These are phyloP conservation scores for Caenorhabditis sp. DNA, from an alignment of 2,888 invertebrate species.

Conservation along the genomic window DNA sequence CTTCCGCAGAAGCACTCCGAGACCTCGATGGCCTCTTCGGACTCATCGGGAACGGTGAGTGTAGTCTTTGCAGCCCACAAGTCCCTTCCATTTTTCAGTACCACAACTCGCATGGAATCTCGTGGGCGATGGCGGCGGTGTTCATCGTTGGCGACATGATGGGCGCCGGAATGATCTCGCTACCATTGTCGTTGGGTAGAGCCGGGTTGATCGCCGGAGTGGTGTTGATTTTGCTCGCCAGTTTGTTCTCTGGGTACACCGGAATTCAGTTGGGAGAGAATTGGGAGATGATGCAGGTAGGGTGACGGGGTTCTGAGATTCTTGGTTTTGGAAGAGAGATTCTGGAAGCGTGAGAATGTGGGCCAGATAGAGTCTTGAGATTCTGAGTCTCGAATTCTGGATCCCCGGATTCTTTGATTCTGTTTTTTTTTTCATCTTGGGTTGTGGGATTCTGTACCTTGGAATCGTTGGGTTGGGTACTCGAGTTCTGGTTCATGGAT, in stretches of 20 bases:
- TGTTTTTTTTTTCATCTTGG: no score
- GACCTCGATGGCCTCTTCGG: constrained; percentile 32
- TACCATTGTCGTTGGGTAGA: constrained; percentile 69
- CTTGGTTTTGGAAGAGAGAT: no score
- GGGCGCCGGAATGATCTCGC: constrained; percentile 75
- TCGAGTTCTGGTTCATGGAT: no score
- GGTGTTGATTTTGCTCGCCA: constrained; percentile 53
- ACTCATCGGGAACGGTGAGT: constrained; percentile 38
- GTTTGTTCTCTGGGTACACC: constrained; percentile 72
- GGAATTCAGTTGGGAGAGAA: constrained; percentile 73
- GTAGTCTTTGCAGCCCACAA: no score
- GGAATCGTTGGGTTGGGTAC: no score
- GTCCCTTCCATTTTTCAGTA: constrained; percentile 19
- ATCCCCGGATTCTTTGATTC: no score
- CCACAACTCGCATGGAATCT: constrained; percentile 66
- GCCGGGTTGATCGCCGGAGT: constrained; percentile 64
- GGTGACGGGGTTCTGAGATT: no score
- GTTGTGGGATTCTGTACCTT: no score
- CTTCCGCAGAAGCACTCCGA: constrained; percentile 40
- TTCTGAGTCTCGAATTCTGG: no score
- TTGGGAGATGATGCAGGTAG: constrained; percentile 74
- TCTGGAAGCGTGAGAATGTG: no score
- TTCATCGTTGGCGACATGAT: constrained; percentile 75
- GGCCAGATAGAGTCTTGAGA: no score
- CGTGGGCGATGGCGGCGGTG: constrained; percentile 69